A percentile compares a stretch with the other conserved stretches of the same genome.
phyloP scores from a whole-genome alignment of 2,888 invertebrate species.

The Deroplatys truncata region DNA sequence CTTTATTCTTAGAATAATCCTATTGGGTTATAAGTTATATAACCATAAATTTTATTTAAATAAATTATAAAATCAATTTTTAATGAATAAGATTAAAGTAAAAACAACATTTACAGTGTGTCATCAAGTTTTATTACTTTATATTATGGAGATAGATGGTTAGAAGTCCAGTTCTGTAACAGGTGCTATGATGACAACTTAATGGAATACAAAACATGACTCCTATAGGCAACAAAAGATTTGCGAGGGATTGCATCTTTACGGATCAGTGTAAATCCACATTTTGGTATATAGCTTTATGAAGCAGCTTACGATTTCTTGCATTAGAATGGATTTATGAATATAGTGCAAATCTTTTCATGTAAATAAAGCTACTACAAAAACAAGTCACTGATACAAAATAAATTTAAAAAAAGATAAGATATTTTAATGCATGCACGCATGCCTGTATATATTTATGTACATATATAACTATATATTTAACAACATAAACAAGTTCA shows the following conservation, averaged over 20 bases:
- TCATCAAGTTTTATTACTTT: too few relatives aligned
- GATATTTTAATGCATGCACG: not conserved
- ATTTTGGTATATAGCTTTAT: not conserved
- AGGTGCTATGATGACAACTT: too few relatives aligned
- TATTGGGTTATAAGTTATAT: too few relatives aligned
- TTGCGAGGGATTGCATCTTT: not conserved
- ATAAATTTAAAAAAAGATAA: not conserved
- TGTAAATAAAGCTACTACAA: not conserved
- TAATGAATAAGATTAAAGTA: too few relatives aligned
- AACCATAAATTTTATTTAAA: too few relatives aligned
- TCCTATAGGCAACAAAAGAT: too few relatives aligned
- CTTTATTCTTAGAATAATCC: too few relatives aligned
- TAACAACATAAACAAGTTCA: not conserved
- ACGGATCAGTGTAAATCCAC: not conserved
- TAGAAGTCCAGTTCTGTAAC: too few relatives aligned
- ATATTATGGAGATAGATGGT: too few relatives aligned
- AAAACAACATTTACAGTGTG: too few relatives aligned
- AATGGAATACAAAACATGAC: too few relatives aligned
- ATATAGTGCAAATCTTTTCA: not conserved
- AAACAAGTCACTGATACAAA: not conserved
- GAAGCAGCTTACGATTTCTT: not conserved
- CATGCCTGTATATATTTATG: not conserved
- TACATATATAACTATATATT: not conserved
- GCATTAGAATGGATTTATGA: not conserved
- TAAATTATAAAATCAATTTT: too few relatives aligned